Evolutionary conservation across 1,140 invertebrate species (phyloP).

Genomic region (Calliopsis andreniformis): DNA sequence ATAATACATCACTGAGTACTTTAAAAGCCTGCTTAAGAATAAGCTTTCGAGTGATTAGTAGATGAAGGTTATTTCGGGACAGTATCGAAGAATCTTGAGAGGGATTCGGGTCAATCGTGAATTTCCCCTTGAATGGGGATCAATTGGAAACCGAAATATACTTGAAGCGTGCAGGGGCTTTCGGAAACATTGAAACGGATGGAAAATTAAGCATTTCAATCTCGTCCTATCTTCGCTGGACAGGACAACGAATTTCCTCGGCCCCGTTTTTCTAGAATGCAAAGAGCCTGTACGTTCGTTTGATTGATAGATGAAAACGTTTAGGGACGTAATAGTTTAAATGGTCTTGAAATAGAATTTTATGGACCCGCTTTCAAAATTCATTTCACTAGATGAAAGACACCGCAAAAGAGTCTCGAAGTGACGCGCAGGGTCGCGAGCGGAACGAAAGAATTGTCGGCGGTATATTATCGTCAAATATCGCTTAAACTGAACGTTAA

Average conservation of each 20-base stretch:
- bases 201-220: too few species aligned
- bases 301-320: too few species aligned
- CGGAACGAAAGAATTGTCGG: not conserved
- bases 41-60: not conserved
- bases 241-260: too few species aligned
- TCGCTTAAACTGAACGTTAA: conserved; percentile 63
- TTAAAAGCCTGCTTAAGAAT: conserved; percentile 11
- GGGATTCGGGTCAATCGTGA: conserved; percentile 5
- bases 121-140: not conserved
- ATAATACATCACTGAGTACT: conserved; percentile 7
- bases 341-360: not conserved
- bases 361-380: not conserved
- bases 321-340: not conserved
- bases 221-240: too few species aligned
- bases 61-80: not conserved
- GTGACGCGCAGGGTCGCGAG: too few species aligned
- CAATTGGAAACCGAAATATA: not conserved
- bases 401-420: not conserved
- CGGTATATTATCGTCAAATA: conserved; percentile 50
- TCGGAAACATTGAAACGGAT: too few species aligned
- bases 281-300: too few species aligned
- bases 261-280: too few species aligned
- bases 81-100: not conserved
- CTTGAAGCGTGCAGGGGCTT: too few species aligned
- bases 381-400: not conserved